Evolutionary conservation across 2,888 invertebrate genomes (phyloP).

Genomic region (Campaea margaritaria): DNA sequence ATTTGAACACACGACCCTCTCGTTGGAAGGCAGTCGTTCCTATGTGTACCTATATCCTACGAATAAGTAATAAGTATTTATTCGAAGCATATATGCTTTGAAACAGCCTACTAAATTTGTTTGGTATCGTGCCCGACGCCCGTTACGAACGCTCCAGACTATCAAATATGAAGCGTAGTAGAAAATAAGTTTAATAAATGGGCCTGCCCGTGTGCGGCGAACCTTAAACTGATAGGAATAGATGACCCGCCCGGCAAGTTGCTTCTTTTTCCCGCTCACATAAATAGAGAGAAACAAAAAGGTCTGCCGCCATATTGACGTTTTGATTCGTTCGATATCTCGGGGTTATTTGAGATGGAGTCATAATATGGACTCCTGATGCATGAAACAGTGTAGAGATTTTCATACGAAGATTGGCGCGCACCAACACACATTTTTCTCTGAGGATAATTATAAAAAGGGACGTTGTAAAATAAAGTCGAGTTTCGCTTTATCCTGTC

Average conservation of each 20-base stretch:
- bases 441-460: not conserved
- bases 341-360: slow-evolving; percentile 29
- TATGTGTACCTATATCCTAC: too few relatives aligned
- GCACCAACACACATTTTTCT: not conserved
- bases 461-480: too few relatives aligned
- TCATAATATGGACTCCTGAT: slow-evolving; percentile 20
- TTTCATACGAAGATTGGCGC: slow-evolving; percentile 6
- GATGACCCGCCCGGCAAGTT: slow-evolving; percentile 60
- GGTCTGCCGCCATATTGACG: slow-evolving; percentile 49
- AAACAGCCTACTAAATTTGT: not conserved
- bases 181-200: slow-evolving; percentile 47
- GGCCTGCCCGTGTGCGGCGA: slow-evolving; percentile 47
- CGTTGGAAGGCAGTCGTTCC: too few relatives aligned
- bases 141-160: slow-evolving; percentile 30
- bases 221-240: slow-evolving; percentile 57
- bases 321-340: slow-evolving; percentile 47
- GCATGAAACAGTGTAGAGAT: slow-evolving; percentile 22
- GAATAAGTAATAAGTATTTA: too few relatives aligned
- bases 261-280: slow-evolving; percentile 59
- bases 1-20: too few relatives aligned
- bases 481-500: too few relatives aligned
- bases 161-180: slow-evolving; percentile 44
- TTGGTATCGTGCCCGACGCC: slow-evolving; percentile 18
- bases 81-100: too few relatives aligned
- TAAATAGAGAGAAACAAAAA: slow-evolving; percentile 63